Evolutionary conservation across 2,888 invertebrate genomes (phyloP).

Genomic region (Drosophila macrothrix): DNA sequence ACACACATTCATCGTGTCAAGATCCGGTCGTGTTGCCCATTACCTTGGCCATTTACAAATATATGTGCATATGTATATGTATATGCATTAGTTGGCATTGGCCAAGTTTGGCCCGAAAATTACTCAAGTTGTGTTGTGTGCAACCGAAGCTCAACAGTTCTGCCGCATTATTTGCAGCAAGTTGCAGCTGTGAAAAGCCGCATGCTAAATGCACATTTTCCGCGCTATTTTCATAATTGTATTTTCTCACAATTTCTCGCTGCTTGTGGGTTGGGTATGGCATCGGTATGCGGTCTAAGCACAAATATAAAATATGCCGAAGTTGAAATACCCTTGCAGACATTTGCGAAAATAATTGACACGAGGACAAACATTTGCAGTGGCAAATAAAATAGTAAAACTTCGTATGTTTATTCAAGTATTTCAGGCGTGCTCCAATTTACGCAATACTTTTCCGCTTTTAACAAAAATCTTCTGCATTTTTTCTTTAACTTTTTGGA

Average conservation of each 20-base stretch:
- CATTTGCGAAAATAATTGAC: neutral
- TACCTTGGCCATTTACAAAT: conserved; percentile 41
- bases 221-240: conserved; percentile 65
- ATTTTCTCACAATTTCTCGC: conserved; percentile 55
- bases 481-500: neutral
- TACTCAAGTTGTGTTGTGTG: neutral
- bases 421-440: neutral
- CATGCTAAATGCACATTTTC: conserved; percentile 51
- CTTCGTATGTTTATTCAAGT: neutral
- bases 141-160: conserved; percentile 40
- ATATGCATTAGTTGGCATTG: conserved; percentile 39
- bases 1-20: conserved; percentile 5
- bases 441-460: neutral
- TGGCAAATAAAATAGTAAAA: neutral
- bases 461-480: neutral
- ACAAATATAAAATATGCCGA: conserved; percentile 44
- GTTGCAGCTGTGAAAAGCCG: conserved; percentile 27
- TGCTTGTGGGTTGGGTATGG: conserved; percentile 4
- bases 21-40: conserved; percentile 29
- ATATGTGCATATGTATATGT: neutral
- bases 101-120: conserved; percentile 23
- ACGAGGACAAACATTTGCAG: neutral
- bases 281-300: conserved; percentile 9
- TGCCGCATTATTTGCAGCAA: conserved; percentile 18
- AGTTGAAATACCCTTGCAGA: conserved; percentile 4